Conservation (phyloP, 2,888 invertebrate genomes). For the Temnothorax rugatulus region DNA sequence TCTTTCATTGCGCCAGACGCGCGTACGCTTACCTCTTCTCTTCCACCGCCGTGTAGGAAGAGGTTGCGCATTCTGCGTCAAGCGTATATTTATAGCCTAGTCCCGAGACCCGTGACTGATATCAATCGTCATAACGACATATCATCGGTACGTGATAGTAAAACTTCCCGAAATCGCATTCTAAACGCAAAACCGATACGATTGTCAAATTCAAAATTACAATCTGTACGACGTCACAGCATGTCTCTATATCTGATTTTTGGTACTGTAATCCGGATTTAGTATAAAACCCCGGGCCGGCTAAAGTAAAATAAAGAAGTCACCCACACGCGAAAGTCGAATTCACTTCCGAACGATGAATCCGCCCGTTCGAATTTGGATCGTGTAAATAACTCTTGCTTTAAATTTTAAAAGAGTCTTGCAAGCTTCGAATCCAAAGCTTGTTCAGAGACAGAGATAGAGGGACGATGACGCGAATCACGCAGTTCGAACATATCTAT, state of each 20-base stretch:
- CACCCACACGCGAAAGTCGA: constrained; percentile 43
- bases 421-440: background rate
- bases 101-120: background rate
- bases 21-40: background rate
- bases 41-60: background rate
- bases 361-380: constrained; percentile 29
- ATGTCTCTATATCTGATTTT: background rate
- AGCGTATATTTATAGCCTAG: constrained; percentile 63
- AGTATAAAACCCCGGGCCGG: background rate
- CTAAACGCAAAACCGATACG: background rate
- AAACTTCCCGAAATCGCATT: constrained; percentile 19
- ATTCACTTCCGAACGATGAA: constrained; percentile 38
- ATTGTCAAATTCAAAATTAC: background rate
- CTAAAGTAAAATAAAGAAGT: constrained; percentile 33
- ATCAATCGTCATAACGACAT: constrained; percentile 28
- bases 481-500: background rate
- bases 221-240: background rate
- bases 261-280: background rate
- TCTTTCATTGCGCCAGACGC: constrained; percentile 15
- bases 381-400: constrained; percentile 26
- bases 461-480: background rate
- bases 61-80: constrained; percentile 60
- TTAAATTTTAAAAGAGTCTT: constrained; percentile 4
- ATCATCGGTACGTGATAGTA: constrained; percentile 21
- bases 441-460: background rate